Evolutionary conservation across 2,888 invertebrate genomes (phyloP).

Genomic region (Cetonia aurata): DNA sequence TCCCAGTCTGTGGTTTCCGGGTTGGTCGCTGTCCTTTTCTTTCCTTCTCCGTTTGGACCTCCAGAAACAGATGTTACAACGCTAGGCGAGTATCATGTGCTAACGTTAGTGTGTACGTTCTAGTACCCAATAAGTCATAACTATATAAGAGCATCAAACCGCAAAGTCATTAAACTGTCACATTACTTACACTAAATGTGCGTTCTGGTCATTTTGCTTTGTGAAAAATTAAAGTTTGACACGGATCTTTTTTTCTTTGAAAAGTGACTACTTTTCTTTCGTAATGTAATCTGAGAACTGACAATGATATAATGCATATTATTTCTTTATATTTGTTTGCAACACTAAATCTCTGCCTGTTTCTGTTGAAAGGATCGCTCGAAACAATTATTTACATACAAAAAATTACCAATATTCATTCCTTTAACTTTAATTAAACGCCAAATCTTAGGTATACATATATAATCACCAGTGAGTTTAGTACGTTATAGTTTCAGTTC

Average conservation of each 20-base stretch:
- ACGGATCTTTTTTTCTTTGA: background rate
- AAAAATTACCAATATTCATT: conserved; percentile 26
- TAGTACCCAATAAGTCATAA: conserved; percentile 47
- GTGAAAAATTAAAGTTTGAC: conserved; percentile 27
- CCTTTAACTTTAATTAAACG: conserved; percentile 46
- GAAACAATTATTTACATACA: conserved; percentile 26
- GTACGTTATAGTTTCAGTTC: conserved; percentile 29
- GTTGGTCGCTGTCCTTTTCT: conserved; percentile 24
- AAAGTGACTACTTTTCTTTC: background rate
- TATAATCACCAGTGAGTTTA: conserved; percentile 43
- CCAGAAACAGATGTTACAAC: conserved; percentile 50
- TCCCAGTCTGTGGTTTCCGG: conserved; percentile 49
- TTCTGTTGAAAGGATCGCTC: background rate
- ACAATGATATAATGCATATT: too few relatives aligned
- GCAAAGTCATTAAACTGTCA: conserved; percentile 47
- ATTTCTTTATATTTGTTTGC: too few relatives aligned
- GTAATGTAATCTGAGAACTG: too few relatives aligned
- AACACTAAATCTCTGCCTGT: background rate
- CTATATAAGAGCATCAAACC: conserved; percentile 46
- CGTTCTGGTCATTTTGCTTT: conserved; percentile 27
- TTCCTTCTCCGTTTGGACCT: conserved; percentile 28
- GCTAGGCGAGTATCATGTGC: conserved; percentile 19
- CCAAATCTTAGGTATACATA: conserved; percentile 47
- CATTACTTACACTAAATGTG: conserved; percentile 42
- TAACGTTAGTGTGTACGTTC: conserved; percentile 20